Conservation (phyloP, 2,797 vertebrate species). For the Cossypha dichroa region DNA sequence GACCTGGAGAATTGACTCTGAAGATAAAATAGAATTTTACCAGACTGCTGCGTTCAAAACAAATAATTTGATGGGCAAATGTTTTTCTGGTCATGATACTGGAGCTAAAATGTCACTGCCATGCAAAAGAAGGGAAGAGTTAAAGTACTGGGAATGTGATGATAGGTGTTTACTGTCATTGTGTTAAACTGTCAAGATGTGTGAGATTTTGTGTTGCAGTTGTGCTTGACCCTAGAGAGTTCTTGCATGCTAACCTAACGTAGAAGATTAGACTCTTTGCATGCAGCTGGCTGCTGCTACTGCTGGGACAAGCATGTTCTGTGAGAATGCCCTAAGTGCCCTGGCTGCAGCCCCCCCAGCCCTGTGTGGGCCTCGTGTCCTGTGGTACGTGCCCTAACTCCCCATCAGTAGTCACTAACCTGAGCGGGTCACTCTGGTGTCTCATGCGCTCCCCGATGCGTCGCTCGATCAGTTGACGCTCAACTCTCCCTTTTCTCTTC, state of each 20-base stretch:
- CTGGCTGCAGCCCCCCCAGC: slow-evolving; percentile 76
- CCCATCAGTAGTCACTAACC: slow-evolving; percentile 67
- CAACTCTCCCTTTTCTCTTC: slow-evolving; percentile 64
- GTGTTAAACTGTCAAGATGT: slow-evolving; percentile 64
- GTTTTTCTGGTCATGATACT: not conserved
- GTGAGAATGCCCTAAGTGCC: slow-evolving; percentile 69
- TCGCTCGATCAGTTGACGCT: accelerated
- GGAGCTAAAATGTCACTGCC: not conserved
- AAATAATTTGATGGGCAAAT: not conserved
- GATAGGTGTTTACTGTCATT: not conserved
- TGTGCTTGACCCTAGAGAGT: slow-evolving; percentile 74
- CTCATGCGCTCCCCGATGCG: not conserved
- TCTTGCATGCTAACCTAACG: slow-evolving; percentile 81
- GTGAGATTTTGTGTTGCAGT: slow-evolving; percentile 88
- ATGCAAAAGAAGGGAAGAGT: not conserved
- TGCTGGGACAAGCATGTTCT: slow-evolving; percentile 73
- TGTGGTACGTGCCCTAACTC: slow-evolving; percentile 83
- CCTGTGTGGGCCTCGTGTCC: slow-evolving; percentile 78
- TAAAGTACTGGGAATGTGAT: not conserved
- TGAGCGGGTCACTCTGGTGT: not conserved
- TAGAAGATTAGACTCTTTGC: slow-evolving; percentile 87
- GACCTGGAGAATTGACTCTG: not conserved
- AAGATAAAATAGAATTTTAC: not conserved
- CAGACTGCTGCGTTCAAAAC: not conserved
- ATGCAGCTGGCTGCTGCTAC: slow-evolving; percentile 80